Base-by-base conservation (phyloP, 37 sponge, comb jelly and placozoan genomes). In the Haliclona indistincta region DNA sequence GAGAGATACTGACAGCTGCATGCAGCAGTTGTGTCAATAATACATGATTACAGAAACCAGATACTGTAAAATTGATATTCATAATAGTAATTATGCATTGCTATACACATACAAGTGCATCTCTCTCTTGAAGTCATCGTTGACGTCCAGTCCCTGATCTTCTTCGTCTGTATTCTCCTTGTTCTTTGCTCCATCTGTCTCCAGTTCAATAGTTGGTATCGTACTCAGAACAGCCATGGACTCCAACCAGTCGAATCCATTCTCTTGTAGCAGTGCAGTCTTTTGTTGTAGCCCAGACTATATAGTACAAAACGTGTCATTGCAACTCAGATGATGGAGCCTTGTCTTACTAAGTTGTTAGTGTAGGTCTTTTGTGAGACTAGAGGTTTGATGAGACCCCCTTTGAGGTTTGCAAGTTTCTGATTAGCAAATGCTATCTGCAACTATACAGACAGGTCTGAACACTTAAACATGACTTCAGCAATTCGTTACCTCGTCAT, bases 81-180 rank as follows among this genome's bases (percentile, higher is more conserved):
- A n/a, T n/a, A n/a, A n/a, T n/a, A 65, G 10, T 36, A 11, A 65
- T 65, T 8, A 65, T 7, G 15, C 38, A 28, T 41, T 11, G 38
- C 67, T n/a, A 7, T 41, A 17, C 8, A 73, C 94, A 73, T 54
- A 94, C 95, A 94, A 94, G 20, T 45, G 58, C 90, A 85, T 83
- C 41, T 94, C 95, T 63, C 95, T 90, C 62, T 86, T 79, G 73
- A 94, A 94, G 68, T 94, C 95, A 77, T 94, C 88, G 19, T 90
- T 62, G 13, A 77, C 54, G 39, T 86, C 84, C 41, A 82, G 8
- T 30, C 19, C 84, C 3, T 72, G 62, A 40, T 72, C 55, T 25
- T 34, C 70, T 32, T 84, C 85, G 35, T 64, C 79, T 39, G 68
- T 53, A 29, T 36, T 38, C 15, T 49, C 64, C 38, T 67, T 61